Evolutionary conservation across 2,113 vertebrate genomes (phyloP), one percentile per base, ranked within the genome.

Genomic region (Vulpes vulpes): DNA sequence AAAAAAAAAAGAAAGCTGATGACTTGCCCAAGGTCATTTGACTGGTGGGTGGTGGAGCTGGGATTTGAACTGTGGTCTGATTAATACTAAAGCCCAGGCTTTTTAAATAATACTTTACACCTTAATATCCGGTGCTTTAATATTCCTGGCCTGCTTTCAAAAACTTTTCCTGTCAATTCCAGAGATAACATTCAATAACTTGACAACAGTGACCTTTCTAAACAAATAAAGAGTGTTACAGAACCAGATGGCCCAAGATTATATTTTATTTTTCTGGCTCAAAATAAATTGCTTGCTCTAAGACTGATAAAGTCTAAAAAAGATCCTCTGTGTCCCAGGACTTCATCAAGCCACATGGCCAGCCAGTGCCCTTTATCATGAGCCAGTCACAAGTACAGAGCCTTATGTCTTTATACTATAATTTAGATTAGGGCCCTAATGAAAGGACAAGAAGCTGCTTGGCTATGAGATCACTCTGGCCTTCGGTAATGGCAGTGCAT

Each of bases 171-270:
- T 98, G 71, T 97, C 97, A 96, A 20, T 97, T 96, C 89, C 53
- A 91, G 96, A 96, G 96, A 98, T 98, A 97, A 96, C 92, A 96
- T 95, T 98, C 95, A 97, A 80, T 98, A 96, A 95, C 78, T 96
- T 98, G 97, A 98, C 97, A 98, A 96, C 94, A 94, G 85, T 97
- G 97, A 98, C 97, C 97, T 97, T 98, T 97, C 95, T 97, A 97
- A 98, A 97, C 94, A 98, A 98, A 98, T 97, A 97, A 11, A 96
- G 96, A 97, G 85, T 97, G 94, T 95, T 98, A 83, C 67, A 91
- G 97, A 97, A 93, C 97, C 95, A 97, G 97, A 97, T 98, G 97
- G 94, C 95, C 62, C 67, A 87, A 98, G 96, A 98, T 98, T 96
- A 96, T 97, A 93, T 98, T 98, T 98, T 97, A 92, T 97, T 97